A percentile compares a stretch with the other conserved stretches of the same genome.
Conservation (phyloP, 2,888 invertebrate species). For the Cotesia congregata region DNA sequence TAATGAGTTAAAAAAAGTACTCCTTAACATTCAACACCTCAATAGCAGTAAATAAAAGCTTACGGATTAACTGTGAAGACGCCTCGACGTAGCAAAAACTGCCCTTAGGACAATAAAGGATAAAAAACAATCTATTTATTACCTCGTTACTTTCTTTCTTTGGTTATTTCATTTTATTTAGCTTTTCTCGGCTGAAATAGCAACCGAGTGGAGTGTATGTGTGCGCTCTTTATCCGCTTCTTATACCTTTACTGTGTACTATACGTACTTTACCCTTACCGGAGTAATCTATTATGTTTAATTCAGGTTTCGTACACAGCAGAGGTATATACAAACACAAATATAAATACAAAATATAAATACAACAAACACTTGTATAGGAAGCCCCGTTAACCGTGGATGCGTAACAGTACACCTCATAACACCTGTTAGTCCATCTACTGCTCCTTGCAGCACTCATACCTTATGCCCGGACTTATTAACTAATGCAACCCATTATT, state of each 20-base stretch:
- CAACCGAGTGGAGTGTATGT: too few relatives aligned
- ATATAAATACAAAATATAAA: slow-evolving; percentile 24
- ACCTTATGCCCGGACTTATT: slow-evolving; percentile 4
- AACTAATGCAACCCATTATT: background rate
- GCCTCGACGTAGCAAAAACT: background rate
- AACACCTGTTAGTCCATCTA: slow-evolving; percentile 44
- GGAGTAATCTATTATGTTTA: background rate
- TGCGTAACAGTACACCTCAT: slow-evolving; percentile 48
- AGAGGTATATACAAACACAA: slow-evolving; percentile 12
- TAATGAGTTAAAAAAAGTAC: background rate
- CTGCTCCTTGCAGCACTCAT: background rate
- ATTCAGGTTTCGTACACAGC: background rate
- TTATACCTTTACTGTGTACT: background rate
- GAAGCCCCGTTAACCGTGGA: slow-evolving; percentile 50
- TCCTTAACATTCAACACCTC: background rate
- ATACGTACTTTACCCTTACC: background rate
- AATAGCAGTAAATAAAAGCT: background rate
- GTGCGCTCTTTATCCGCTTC: background rate
- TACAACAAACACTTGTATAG: slow-evolving; percentile 27
- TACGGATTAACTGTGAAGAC: background rate
- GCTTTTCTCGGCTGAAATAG: background rate
- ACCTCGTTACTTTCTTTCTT: background rate
- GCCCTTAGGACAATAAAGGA: background rate
- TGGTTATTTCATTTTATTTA: slow-evolving; percentile 5
- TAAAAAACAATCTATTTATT: background rate